These are phyloP conservation scores for Bombyx mandarina DNA, from an alignment of 1,140 invertebrate species.

Conservation along the genomic window DNA sequence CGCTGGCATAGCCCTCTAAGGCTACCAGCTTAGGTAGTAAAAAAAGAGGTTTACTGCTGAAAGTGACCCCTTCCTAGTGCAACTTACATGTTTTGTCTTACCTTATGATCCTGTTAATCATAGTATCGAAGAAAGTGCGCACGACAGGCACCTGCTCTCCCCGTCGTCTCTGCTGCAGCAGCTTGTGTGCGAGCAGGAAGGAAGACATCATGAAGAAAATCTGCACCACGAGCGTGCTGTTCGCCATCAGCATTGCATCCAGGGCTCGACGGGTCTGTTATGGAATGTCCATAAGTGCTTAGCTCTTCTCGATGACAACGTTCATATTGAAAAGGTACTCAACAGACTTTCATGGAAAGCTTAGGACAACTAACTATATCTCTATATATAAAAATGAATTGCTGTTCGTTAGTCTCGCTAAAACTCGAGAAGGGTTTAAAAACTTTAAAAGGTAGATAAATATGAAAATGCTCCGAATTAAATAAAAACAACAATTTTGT, in stretches of 20 bases:
- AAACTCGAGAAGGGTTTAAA: too few relatives aligned
- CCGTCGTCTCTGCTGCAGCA: constrained; percentile 29
- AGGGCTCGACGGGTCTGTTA: constrained; percentile 28
- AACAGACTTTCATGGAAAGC: too few relatives aligned
- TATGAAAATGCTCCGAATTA: too few relatives aligned
- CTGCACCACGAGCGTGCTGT: constrained; percentile 60
- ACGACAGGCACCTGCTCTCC: constrained; percentile 13
- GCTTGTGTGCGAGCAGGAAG: constrained; percentile 54
- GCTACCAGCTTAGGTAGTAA: too few relatives aligned
- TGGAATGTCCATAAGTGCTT: neutral
- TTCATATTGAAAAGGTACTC: neutral
- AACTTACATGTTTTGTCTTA: constrained; percentile 8
- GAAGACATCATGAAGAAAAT: constrained; percentile 59
- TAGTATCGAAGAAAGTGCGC: constrained; percentile 36
- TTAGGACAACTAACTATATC: too few relatives aligned
- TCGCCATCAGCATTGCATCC: constrained; percentile 47
- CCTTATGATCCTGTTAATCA: constrained; percentile 55
- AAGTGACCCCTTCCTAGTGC: too few relatives aligned
- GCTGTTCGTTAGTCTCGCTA: too few relatives aligned
- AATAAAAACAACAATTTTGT: too few relatives aligned
- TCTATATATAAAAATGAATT: too few relatives aligned
- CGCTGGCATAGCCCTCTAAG: too few relatives aligned
- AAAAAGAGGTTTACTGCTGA: too few relatives aligned
- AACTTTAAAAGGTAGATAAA: too few relatives aligned
- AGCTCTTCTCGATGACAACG: neutral